These are phyloP conservation scores for Danionella cerebrum DNA, from an alignment of 2,113 vertebrate genomes.

Conservation along the genomic window DNA sequence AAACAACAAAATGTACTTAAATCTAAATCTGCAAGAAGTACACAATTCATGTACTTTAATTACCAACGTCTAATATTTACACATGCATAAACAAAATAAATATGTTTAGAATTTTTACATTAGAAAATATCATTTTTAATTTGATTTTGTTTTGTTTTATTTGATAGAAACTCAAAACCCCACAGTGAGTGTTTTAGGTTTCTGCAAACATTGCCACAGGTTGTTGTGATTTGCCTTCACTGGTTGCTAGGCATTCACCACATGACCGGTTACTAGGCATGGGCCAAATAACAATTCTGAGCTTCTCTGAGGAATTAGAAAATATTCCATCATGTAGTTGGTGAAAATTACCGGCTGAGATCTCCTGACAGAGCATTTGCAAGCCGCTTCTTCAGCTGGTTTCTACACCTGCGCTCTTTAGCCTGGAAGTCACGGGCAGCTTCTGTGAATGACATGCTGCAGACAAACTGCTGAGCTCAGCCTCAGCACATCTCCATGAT, in stretches of 20 bases:
- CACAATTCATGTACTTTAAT: too few species aligned
- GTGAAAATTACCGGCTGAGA: conserved; percentile 27
- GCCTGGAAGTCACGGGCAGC: conserved; percentile 26
- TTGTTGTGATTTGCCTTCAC: neutral
- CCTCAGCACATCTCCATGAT: conserved; percentile 3
- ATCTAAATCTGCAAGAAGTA: too few species aligned
- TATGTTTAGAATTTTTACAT: too few species aligned
- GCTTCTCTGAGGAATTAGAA: neutral
- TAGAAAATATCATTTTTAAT: too few species aligned
- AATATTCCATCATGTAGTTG: neutral
- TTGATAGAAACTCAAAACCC: neutral
- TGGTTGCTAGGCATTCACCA: neutral
- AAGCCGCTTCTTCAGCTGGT: conserved; percentile 25
- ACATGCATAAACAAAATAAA: too few species aligned
- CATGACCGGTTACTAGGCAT: neutral
- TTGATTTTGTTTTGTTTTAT: neutral
- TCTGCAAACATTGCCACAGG: neutral
- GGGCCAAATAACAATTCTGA: neutral
- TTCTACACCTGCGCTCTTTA: conserved; percentile 38
- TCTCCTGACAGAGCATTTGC: conserved; percentile 36
- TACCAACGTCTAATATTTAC: too few species aligned
- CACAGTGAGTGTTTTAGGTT: neutral
- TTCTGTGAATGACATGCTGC: conserved; percentile 33
- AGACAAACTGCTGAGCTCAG: neutral
- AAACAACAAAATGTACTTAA: too few species aligned